Percentiles rank a stretch among this genome's conserved stretches.
phyloP scores from a whole-genome alignment of 2,888 invertebrate species.

The Limnephilus auricula region DNA sequence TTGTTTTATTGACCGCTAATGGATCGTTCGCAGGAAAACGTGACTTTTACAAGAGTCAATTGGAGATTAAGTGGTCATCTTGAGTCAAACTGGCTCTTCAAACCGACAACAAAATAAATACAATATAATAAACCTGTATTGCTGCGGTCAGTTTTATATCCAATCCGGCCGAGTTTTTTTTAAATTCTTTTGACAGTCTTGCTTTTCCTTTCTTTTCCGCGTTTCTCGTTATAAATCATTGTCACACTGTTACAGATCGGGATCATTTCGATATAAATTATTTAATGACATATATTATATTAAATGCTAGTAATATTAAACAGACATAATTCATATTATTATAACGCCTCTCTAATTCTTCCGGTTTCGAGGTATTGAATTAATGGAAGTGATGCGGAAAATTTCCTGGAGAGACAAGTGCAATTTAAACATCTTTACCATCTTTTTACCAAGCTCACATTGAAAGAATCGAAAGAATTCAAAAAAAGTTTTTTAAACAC shows the following conservation, averaged over 20 bases:
- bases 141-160: neutral
- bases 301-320: neutral
- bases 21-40: constrained; percentile 26
- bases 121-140: neutral
- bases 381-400: neutral
- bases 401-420: neutral
- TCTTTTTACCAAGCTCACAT: no score
- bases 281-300: neutral
- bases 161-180: neutral
- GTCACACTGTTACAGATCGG: neutral
- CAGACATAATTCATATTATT: neutral
- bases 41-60: constrained; percentile 41
- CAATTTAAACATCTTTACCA: neutral
- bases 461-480: no score
- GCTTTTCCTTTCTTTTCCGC: neutral
- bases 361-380: neutral
- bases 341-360: neutral
- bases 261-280: neutral
- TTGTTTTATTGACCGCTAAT: constrained; percentile 38
- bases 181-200: neutral
- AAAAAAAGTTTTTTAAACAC: no score
- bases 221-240: neutral
- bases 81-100: neutral
- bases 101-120: neutral
- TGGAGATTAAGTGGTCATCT: constrained; percentile 24